Evolutionary conservation across 2,113 vertebrate species (phyloP).

Genomic region (Brachyistius frenatus): DNA sequence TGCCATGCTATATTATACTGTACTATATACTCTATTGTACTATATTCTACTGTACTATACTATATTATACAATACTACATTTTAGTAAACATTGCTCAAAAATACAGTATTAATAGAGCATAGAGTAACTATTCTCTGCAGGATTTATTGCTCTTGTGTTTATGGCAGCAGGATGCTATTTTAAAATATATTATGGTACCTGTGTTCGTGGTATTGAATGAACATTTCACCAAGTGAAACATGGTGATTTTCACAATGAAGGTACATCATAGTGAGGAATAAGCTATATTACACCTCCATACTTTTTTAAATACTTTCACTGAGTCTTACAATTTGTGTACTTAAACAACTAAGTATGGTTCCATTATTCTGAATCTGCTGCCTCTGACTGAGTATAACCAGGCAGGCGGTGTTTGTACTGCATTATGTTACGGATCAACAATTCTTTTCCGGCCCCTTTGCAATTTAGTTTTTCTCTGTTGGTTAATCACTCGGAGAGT

Average conservation of each 20-base stretch:
- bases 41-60: background rate
- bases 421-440: constrained; percentile 51
- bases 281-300: too few species aligned
- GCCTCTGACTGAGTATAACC: constrained; percentile 18
- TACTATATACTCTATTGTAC: too few species aligned
- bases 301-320: too few species aligned
- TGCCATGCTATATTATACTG: too few species aligned
- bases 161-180: background rate
- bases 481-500: constrained; percentile 41
- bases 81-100: too few species aligned
- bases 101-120: too few species aligned
- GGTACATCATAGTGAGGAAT: too few species aligned
- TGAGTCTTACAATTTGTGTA: too few species aligned
- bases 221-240: background rate
- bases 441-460: constrained; percentile 40
- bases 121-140: too few species aligned
- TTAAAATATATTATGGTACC: too few species aligned
- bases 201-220: background rate
- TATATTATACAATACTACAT: background rate
- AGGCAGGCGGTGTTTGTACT: constrained; percentile 14
- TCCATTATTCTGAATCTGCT: constrained; percentile 19
- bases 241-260: too few species aligned
- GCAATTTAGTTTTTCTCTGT: constrained; percentile 26
- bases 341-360: background rate
- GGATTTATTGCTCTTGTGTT: too few species aligned